Evolutionary conservation across 1,140 invertebrate species (phyloP).

Genomic region (Hyphantria cunea): DNA sequence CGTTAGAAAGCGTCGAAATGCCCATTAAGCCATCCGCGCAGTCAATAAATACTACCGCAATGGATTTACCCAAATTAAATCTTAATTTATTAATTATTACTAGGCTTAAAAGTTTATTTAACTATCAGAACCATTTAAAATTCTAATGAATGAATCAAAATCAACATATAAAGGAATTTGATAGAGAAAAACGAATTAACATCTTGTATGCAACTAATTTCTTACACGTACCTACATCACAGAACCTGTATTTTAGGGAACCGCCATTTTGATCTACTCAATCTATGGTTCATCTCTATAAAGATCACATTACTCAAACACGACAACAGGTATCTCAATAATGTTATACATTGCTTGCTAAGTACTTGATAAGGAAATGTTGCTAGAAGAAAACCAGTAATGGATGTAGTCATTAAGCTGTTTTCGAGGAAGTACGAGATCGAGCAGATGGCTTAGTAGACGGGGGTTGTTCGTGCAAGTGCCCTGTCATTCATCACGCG

Average conservation of each 20-base stretch:
- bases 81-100: too few species aligned
- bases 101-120: too few species aligned
- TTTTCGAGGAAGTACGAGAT: conserved; percentile 22
- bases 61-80: too few species aligned
- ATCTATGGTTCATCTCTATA: conserved; percentile 60
- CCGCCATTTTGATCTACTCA: conserved; percentile 70
- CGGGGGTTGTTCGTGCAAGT: conserved; percentile 53
- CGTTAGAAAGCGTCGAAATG: too few species aligned
- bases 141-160: too few species aligned
- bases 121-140: too few species aligned
- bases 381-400: conserved; percentile 34
- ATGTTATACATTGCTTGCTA: conserved; percentile 19
- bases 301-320: conserved; percentile 37
- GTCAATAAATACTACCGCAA: too few species aligned
- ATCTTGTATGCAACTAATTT: conserved; percentile 48
- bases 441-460: conserved; percentile 21
- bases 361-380: background rate
- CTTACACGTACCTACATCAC: conserved; percentile 56
- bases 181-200: background rate
- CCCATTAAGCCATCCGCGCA: too few species aligned
- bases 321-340: background rate
- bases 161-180: too few species aligned
- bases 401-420: conserved; percentile 30
- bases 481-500: conserved; percentile 71
- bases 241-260: conserved; percentile 71